Conservation (phyloP, 1,140 invertebrate species). For the Steinernema khuongi region DNA sequence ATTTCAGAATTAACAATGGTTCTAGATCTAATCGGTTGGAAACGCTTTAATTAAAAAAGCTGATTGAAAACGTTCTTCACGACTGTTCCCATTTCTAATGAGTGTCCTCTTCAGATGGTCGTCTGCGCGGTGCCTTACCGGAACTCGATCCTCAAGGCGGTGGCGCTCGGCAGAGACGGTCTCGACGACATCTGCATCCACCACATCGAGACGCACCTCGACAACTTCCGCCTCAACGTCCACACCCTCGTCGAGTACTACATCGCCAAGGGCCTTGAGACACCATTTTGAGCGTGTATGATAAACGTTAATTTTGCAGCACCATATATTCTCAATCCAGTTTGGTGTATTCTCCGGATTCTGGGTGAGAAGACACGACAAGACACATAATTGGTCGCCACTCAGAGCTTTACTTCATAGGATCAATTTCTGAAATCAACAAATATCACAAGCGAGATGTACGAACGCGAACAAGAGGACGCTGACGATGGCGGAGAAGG, state of each 20-base stretch:
- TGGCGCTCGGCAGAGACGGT: constrained; percentile 36
- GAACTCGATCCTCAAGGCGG: constrained; percentile 36
- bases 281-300: too few species aligned
- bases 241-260: constrained; percentile 35
- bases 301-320: too few species aligned
- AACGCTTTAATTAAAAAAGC: too few species aligned
- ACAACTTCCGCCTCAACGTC: constrained; percentile 39
- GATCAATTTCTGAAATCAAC: too few species aligned
- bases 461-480: not conserved
- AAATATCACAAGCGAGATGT: not conserved
- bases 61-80: too few species aligned
- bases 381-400: too few species aligned
- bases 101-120: constrained; percentile 28
- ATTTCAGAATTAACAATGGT: too few species aligned
- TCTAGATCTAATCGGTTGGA: too few species aligned
- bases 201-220: constrained; percentile 37
- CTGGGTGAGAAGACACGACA: too few species aligned
- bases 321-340: too few species aligned
- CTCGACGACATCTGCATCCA: constrained; percentile 38
- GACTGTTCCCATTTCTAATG: not conserved
- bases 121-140: constrained; percentile 37
- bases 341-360: too few species aligned
- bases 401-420: too few species aligned
- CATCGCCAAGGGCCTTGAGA: constrained; percentile 33
- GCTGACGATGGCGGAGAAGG: not conserved